Percentiles rank a stretch among this genome's conserved stretches.
phyloP scores from a whole-genome alignment of 2,888 invertebrate species.

The Mesochorus sp. region DNA sequence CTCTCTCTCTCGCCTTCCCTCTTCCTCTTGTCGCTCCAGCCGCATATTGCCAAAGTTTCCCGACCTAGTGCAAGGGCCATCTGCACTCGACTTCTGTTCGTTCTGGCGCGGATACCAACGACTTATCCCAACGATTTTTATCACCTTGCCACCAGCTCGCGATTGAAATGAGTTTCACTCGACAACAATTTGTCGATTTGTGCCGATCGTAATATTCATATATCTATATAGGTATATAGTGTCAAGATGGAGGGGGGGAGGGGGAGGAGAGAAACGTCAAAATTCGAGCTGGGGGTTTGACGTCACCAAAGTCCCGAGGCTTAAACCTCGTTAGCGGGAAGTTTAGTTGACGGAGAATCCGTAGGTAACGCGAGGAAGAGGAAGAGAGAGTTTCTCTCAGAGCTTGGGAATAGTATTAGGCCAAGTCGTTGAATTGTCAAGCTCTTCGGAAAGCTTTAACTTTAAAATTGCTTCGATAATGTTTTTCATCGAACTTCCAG shows the following conservation, averaged over 20 bases:
- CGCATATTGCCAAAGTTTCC: conserved; percentile 61
- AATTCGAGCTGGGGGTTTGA: not conserved
- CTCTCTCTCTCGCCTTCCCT: not conserved
- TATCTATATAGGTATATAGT: no score
- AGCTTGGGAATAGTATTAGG: conserved; percentile 41
- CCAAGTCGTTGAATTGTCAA: conserved; percentile 61
- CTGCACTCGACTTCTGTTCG: conserved; percentile 57
- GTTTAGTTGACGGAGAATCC: conserved; percentile 38
- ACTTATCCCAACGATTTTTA: conserved; percentile 42
- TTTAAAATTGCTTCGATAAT: not conserved
- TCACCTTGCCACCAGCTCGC: not conserved
- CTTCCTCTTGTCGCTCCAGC: conserved; percentile 34
- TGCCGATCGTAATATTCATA: no score
- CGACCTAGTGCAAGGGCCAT: conserved; percentile 42
- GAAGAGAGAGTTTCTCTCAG: not conserved
- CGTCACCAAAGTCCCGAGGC: not conserved
- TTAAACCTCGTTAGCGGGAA: conserved; percentile 56
- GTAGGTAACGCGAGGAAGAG: conserved; percentile 31
- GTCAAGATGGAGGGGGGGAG: no score
- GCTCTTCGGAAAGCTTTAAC: conserved; percentile 24
- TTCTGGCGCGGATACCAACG: conserved; percentile 10
- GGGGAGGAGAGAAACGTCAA: not conserved
- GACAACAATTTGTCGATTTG: no score
- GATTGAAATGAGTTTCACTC: no score
- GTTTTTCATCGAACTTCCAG: not conserved